phyloP scores from a whole-genome alignment of 1,140 invertebrate species.

The Holotrichia oblita region DNA sequence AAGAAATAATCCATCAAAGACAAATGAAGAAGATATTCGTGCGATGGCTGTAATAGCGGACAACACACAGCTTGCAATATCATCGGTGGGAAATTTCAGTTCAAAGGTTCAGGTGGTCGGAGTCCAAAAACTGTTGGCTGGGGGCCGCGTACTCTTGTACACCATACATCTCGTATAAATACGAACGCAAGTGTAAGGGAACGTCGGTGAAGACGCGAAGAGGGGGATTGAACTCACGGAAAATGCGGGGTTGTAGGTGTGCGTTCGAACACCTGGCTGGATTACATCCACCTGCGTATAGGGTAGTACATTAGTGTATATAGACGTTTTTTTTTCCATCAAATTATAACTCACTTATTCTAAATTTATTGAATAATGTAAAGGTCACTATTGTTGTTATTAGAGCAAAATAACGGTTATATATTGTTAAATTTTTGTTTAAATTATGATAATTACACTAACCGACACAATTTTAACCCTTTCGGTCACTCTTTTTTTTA shows the following conservation, averaged over 20 bases:
- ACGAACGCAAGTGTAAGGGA: background rate
- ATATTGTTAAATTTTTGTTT: too few species aligned
- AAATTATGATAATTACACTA: too few species aligned
- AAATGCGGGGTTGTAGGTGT: conserved; percentile 37
- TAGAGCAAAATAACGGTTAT: too few species aligned
- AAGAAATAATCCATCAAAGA: conserved; percentile 44
- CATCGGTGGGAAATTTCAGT: conserved; percentile 40
- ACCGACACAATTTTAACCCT: too few species aligned
- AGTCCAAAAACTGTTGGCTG: conserved; percentile 41
- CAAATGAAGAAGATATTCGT: conserved; percentile 43
- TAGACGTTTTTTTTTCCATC: conserved; percentile 36
- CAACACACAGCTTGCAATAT: background rate
- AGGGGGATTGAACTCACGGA: conserved; percentile 9
- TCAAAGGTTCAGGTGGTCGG: conserved; percentile 44
- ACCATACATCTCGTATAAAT: background rate
- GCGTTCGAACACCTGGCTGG: conserved; percentile 44
- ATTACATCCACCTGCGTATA: conserved; percentile 45
- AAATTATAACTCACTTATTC: conserved; percentile 40
- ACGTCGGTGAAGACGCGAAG: background rate
- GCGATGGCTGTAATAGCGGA: background rate
- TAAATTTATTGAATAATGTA: too few species aligned
- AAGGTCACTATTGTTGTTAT: too few species aligned
- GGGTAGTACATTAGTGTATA: background rate
- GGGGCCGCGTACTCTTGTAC: background rate
- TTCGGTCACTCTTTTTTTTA: too few species aligned